Conservation (phyloP, 2,888 invertebrate species). For the Tenthredo amoena region DNA sequence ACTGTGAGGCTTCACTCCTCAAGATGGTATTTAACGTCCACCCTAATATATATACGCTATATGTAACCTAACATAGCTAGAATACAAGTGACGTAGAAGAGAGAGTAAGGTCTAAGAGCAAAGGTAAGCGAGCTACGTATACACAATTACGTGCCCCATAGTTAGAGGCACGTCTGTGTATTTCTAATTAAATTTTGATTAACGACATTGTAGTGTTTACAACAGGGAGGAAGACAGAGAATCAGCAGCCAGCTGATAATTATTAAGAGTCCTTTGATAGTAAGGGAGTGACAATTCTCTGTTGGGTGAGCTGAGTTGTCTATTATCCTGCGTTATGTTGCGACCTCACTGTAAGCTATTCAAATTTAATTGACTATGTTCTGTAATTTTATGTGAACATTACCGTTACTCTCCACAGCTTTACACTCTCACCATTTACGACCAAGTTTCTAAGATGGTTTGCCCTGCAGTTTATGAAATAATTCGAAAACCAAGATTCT, state of each 20-base stretch:
- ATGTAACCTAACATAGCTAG: not conserved
- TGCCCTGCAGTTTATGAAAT: not conserved
- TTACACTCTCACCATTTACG: not conserved
- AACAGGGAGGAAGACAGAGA: slow-evolving; percentile 17
- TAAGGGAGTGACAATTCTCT: slow-evolving; percentile 31
- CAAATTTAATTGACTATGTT: slow-evolving; percentile 11
- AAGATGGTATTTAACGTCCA: too few species aligned
- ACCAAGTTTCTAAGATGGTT: not conserved
- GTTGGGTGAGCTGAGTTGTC: not conserved
- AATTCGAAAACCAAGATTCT: not conserved
- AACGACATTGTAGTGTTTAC: slow-evolving; percentile 40
- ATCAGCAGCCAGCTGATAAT: slow-evolving; percentile 37
- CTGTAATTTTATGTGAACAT: slow-evolving; percentile 15
- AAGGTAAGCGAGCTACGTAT: slow-evolving; percentile 28
- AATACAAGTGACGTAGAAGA: slow-evolving; percentile 10
- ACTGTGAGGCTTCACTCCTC: too few species aligned
- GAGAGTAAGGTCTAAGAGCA: not conserved
- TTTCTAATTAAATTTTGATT: slow-evolving; percentile 49
- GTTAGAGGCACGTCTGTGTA: not conserved
- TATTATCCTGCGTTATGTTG: not conserved
- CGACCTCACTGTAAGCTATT: not conserved
- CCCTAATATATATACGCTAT: not conserved
- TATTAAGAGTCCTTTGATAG: slow-evolving; percentile 24
- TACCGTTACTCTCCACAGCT: not conserved
- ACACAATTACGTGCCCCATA: slow-evolving; percentile 5